Conservation (phyloP, 1,140 invertebrate species). For the Drosophila lowei region DNA sequence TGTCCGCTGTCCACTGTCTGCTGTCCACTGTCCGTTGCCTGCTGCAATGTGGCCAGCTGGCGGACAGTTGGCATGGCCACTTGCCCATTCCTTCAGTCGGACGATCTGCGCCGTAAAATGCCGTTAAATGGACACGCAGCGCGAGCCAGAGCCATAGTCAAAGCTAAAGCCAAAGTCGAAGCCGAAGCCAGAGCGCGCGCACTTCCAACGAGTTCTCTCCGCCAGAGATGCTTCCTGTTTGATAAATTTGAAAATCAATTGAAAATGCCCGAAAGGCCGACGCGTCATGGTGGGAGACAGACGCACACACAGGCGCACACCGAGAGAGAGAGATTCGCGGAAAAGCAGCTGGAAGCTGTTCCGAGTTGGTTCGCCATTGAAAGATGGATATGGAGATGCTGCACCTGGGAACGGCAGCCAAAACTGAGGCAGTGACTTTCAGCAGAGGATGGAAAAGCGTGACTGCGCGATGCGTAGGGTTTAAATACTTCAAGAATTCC, state of each 20-base stretch:
- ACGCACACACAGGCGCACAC: slow-evolving; percentile 13
- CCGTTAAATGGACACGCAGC: slow-evolving; percentile 70
- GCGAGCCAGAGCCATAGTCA: slow-evolving; percentile 20
- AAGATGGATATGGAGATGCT: slow-evolving; percentile 14
- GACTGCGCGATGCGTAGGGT: too few species aligned
- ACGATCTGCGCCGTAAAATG: slow-evolving; percentile 39
- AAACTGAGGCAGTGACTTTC: slow-evolving; percentile 6
- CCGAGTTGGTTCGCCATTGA: slow-evolving; percentile 20
- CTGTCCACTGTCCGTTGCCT: slow-evolving; percentile 14
- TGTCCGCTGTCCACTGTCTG: background rate
- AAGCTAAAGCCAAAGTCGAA: too few species aligned
- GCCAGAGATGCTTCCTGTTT: slow-evolving; percentile 77
- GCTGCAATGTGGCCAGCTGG: slow-evolving; percentile 26
- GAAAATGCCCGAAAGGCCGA: slow-evolving; percentile 74
- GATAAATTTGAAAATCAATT: slow-evolving; percentile 81
- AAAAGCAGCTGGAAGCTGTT: slow-evolving; percentile 76
- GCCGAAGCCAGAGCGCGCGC: slow-evolving; percentile 8
- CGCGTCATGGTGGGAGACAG: slow-evolving; percentile 45
- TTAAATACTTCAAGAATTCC: too few species aligned
- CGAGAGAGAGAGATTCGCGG: slow-evolving; percentile 66
- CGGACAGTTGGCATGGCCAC: slow-evolving; percentile 13
- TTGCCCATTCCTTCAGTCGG: slow-evolving; percentile 12
- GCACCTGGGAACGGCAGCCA: background rate
- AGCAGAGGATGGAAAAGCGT: background rate
- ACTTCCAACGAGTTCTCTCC: slow-evolving; percentile 55